These are phyloP conservation scores for Carterocephalus palaemon DNA, from an alignment of 2,888 invertebrate genomes.

Conservation along the genomic window DNA sequence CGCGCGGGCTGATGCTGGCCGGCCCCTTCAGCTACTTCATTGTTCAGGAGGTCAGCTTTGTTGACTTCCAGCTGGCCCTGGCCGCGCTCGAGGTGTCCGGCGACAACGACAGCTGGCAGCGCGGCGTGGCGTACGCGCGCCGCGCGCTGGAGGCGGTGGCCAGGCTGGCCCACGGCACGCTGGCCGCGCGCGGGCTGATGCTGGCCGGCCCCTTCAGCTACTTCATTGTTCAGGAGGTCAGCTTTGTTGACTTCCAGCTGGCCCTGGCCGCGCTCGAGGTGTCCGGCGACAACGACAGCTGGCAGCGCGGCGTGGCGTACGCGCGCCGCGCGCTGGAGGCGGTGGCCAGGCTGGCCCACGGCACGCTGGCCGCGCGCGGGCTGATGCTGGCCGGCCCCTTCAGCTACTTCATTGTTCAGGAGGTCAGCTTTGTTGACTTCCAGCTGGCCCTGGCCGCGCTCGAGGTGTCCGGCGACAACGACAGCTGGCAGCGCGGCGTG, in stretches of 20 bases:
- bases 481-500: too few relatives aligned
- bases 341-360: constrained; percentile 82
- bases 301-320: constrained; percentile 81
- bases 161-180: constrained; percentile 85
- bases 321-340: constrained; percentile 7
- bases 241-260: too few relatives aligned
- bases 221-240: constrained; percentile 89
- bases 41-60: constrained; percentile 74
- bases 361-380: too few relatives aligned
- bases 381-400: too few relatives aligned
- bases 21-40: too few relatives aligned
- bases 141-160: constrained; percentile 33
- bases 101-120: constrained; percentile 77
- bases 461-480: too few relatives aligned
- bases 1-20: too few relatives aligned
- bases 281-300: too few relatives aligned
- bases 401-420: too few relatives aligned
- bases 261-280: too few relatives aligned
- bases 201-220: constrained; percentile 94
- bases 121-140: constrained; percentile 78
- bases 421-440: background rate
- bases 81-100: constrained; percentile 58
- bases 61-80: constrained; percentile 61
- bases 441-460: too few relatives aligned
- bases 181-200: constrained; percentile 89